Evolutionary conservation across 2,113 vertebrate species (phyloP).

Genomic region (Uropsilus gracilis): DNA sequence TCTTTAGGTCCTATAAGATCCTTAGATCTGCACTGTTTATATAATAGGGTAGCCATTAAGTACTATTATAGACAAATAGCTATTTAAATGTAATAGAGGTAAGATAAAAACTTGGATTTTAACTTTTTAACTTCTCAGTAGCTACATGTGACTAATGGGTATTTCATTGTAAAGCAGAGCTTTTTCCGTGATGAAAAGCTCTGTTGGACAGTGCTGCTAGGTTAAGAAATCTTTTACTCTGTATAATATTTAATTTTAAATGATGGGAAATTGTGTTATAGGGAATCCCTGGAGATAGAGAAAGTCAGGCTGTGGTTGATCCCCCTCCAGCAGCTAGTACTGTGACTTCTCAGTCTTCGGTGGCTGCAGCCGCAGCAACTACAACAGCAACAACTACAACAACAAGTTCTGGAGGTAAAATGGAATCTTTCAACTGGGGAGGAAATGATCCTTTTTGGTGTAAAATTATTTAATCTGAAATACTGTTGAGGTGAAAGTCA

Average conservation of each 20-base stretch:
- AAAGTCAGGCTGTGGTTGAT: constrained; percentile 86
- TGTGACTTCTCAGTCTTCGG: constrained; percentile 86
- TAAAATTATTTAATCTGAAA: not conserved
- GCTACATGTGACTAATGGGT: not conserved
- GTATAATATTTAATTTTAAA: not conserved
- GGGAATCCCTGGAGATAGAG: constrained; percentile 93
- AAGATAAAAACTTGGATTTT: not conserved
- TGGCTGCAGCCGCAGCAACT: constrained; percentile 84
- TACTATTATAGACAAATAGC: not conserved
- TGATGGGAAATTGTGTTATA: constrained; percentile 75
- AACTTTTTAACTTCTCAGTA: not conserved
- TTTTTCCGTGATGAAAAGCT: not conserved
- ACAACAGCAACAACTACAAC: constrained; percentile 81
- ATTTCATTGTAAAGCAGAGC: not conserved
- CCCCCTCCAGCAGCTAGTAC: constrained; percentile 84
- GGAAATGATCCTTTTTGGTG: not conserved
- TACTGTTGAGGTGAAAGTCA: not conserved
- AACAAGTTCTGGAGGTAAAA: constrained; percentile 87
- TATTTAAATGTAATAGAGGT: not conserved
- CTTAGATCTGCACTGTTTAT: not conserved
- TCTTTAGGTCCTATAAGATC: too few species aligned
- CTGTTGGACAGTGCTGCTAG: not conserved
- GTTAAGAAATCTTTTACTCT: not conserved
- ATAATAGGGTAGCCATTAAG: not conserved
- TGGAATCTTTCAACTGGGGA: not conserved